Conservation (phyloP, 2,888 invertebrate genomes). For the Kuschelorhynchus macadamiae region DNA sequence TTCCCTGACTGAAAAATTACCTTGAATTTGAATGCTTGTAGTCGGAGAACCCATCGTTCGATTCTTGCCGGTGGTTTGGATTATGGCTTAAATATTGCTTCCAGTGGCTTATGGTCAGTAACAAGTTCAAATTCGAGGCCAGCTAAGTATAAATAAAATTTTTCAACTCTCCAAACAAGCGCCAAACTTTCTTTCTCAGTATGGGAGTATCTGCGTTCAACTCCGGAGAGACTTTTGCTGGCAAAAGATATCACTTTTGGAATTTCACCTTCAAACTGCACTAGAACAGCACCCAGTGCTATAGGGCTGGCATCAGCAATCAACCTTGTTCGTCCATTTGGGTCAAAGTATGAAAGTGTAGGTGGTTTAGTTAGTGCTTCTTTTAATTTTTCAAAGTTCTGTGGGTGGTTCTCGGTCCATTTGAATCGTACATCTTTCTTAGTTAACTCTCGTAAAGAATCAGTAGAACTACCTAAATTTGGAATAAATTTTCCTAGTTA, state of each 20-base stretch:
- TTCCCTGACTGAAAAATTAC: slow-evolving; percentile 52
- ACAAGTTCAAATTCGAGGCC: slow-evolving; percentile 66
- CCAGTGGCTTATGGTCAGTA: too few species aligned
- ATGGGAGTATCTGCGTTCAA: slow-evolving; percentile 56
- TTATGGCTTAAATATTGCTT: slow-evolving; percentile 57
- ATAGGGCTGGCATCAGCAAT: slow-evolving; percentile 56
- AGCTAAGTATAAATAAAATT: slow-evolving; percentile 65
- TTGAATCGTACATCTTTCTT: neutral
- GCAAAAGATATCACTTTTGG: neutral
- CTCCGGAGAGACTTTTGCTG: slow-evolving; percentile 24
- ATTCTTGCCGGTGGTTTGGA: slow-evolving; percentile 54
- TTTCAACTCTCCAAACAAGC: slow-evolving; percentile 63
- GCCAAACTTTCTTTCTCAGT: slow-evolving; percentile 63
- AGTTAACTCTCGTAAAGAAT: neutral
- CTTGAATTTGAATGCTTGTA: slow-evolving; percentile 51
- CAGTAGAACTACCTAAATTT: too few species aligned
- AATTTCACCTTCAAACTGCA: slow-evolving; percentile 32
- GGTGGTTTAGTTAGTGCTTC: too few species aligned
- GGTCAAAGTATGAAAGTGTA: too few species aligned
- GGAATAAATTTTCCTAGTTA: too few species aligned
- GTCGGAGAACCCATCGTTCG: slow-evolving; percentile 52
- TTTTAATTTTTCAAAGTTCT: too few species aligned
- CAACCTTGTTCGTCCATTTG: too few species aligned
- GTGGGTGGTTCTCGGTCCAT: too few species aligned
- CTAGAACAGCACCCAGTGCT: slow-evolving; percentile 53